Percentiles rank a stretch among this genome's conserved stretches.
Evolutionary conservation across 2,797 vertebrate species (phyloP).

Genomic region (Echeneis naucrates): DNA sequence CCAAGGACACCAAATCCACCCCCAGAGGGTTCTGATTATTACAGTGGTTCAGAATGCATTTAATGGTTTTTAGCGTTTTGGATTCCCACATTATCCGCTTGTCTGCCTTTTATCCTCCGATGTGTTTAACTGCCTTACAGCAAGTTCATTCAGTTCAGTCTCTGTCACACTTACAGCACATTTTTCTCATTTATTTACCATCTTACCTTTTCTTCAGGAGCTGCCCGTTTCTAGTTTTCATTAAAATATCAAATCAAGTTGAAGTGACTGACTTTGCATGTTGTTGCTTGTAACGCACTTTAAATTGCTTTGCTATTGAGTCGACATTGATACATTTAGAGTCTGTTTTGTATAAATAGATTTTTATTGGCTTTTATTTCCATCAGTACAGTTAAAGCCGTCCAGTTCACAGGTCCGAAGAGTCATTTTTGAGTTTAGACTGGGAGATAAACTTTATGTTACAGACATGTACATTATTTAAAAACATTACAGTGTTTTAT

Average conservation of each 20-base stretch:
- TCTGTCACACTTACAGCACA: too few relatives aligned
- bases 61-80: background rate
- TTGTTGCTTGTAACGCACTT: too few relatives aligned
- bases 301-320: too few relatives aligned
- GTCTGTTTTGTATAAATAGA: slow-evolving; percentile 57
- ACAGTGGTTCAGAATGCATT: accelerated
- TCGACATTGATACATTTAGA: too few relatives aligned
- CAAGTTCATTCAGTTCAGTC: too few relatives aligned
- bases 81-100: background rate
- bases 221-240: too few relatives aligned
- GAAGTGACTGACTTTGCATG: too few relatives aligned
- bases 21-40: background rate
- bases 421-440: slow-evolving; percentile 28
- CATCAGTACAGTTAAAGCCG: slow-evolving; percentile 50
- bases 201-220: too few relatives aligned
- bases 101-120: background rate
- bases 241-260: too few relatives aligned
- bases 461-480: slow-evolving; percentile 51
- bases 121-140: background rate
- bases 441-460: slow-evolving; percentile 32
- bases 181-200: too few relatives aligned
- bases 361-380: slow-evolving; percentile 46
- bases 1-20: slow-evolving; percentile 15
- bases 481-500: slow-evolving; percentile 40
- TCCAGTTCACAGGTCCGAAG: slow-evolving; percentile 39